Base-by-base conservation (phyloP, 92 coral and sea anemone species). In the Porites lobata region DNA sequence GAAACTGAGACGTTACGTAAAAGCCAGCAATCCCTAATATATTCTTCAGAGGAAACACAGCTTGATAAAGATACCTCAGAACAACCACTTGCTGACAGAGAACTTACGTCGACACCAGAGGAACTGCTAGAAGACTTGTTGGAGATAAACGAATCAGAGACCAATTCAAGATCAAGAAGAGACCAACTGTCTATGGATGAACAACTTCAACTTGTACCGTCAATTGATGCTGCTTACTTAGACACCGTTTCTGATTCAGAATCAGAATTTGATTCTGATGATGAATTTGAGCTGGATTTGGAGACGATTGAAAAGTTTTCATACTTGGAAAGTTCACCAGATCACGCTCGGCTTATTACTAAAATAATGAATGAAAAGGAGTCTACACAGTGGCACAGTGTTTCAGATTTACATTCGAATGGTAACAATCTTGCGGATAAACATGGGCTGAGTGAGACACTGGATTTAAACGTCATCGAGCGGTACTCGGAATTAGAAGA, bases 251-350 rank as follows among this genome's bases (percentile, higher is more conserved):
- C 59, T 1, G 59, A 54, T 54, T 54, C 59, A 54, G 59, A 9
- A 9, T 54, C 10, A 54, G 59, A 54, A 54, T 1, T 9, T 13
- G 59, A 54, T 10, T 54, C 15, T 13, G 59, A 54, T 54, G 59
- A 54, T 54, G 59, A 54, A 54, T 22, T n/a, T 52, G 78, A 74
- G 64, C 78, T 74, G 38, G 78, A 74, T 63, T 56, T 74, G 47
- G 63, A 74, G 18, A 74, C 78, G 38, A 74, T 74, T 53, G 64
- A 74, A 63, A 74, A 74, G 32, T 53, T 74, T 63, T 74, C 78
- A 4, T 24, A 74, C 63, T 24, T 74, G 53, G 78, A 74, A 74
- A 19, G 59, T n/a, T 74, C 63, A 13, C 64, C 78, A 52, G 63
- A 74, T 52, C 78, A 74, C 64, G 64, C 78, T 20, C 63, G 54